phyloP scores from a whole-genome alignment of 2,888 invertebrate species.

The Lasioglossum calceatum region DNA sequence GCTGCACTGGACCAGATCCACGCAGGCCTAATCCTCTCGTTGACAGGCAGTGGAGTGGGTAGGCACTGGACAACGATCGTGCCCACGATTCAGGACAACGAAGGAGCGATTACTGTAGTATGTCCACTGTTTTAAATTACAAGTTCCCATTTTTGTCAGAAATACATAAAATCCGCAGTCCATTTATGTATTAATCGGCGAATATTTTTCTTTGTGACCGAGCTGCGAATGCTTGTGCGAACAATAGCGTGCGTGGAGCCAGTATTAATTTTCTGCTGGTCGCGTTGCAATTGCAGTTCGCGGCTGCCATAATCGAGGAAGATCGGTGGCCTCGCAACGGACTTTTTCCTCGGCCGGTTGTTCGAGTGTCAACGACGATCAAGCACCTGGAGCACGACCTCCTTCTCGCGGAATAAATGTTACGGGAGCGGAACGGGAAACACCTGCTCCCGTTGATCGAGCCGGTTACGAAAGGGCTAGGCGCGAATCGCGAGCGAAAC shows the following conservation, averaged over 20 bases:
- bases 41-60: too few relatives aligned
- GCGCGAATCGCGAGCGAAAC: constrained; percentile 7
- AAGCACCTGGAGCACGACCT: constrained; percentile 66
- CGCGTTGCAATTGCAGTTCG: not conserved
- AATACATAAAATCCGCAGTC: too few relatives aligned
- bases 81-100: too few relatives aligned
- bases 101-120: too few relatives aligned
- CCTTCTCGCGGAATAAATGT: constrained; percentile 58
- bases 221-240: not conserved
- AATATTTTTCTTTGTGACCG: too few relatives aligned
- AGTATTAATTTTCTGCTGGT: not conserved
- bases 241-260: not conserved
- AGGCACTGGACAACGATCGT: too few relatives aligned
- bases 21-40: too few relatives aligned
- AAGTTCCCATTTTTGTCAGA: too few relatives aligned
- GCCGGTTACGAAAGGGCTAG: constrained; percentile 18
- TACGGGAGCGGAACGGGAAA: constrained; percentile 26
- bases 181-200: too few relatives aligned
- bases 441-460: constrained; percentile 46
- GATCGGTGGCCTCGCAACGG: constrained; percentile 24
- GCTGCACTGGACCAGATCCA: too few relatives aligned
- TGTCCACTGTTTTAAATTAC: too few relatives aligned
- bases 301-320: not conserved
- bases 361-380: constrained; percentile 49
- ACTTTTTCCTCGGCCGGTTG: constrained; percentile 20